Evolutionary conservation across 2,797 vertebrate genomes (phyloP).

Genomic region (Crypturellus tataupa): DNA sequence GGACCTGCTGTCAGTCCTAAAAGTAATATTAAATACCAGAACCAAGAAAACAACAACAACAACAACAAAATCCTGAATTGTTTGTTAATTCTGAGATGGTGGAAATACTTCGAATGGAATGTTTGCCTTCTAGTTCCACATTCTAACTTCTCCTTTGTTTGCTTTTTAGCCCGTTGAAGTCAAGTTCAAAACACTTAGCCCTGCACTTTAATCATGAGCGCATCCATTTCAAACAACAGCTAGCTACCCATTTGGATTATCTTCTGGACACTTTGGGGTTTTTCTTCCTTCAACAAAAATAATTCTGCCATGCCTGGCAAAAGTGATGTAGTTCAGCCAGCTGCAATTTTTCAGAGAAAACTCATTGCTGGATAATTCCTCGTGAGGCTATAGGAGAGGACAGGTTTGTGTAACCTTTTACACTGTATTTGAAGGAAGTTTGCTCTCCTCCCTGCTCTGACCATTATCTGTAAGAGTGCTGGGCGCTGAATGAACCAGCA

Average conservation of each 20-base stretch:
- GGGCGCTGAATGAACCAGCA: background rate
- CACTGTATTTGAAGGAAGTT: background rate
- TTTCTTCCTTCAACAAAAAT: background rate
- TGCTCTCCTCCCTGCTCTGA: background rate
- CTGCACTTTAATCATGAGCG: background rate
- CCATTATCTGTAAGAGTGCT: background rate
- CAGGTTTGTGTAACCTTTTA: background rate
- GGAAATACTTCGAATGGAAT: background rate
- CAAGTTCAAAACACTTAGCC: background rate
- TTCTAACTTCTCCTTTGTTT: background rate
- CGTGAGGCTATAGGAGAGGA: background rate
- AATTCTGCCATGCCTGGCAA: background rate
- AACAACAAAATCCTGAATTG: background rate
- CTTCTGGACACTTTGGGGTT: background rate
- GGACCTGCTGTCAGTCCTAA: background rate
- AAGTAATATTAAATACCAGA: background rate
- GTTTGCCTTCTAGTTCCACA: background rate
- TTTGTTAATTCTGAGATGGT: background rate
- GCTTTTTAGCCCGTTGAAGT: background rate
- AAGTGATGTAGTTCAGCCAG: background rate
- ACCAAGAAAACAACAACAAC: background rate
- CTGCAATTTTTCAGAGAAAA: background rate
- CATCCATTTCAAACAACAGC: background rate
- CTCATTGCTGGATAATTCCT: background rate
- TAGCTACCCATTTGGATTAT: background rate